These are phyloP conservation scores for Entomobrya multifasciata DNA, from an alignment of 2,888 invertebrate genomes.

Conservation along the genomic window DNA sequence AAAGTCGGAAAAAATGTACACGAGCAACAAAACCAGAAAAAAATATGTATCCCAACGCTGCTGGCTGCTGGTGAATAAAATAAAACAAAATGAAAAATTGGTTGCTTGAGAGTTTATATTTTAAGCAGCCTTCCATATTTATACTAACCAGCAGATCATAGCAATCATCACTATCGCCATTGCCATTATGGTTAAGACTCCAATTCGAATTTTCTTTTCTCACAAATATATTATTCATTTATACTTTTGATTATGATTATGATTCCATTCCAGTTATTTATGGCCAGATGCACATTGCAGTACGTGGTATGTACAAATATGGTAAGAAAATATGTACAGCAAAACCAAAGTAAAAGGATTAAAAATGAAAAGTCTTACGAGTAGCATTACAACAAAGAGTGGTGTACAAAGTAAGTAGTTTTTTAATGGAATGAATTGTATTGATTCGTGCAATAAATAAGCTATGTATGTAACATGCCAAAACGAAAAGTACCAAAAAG, in stretches of 20 bases:
- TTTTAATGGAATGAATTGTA: constrained; percentile 33
- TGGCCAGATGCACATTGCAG: too few species aligned
- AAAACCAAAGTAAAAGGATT: background rate
- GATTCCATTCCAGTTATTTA: background rate
- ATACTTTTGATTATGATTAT: background rate
- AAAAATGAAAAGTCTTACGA: constrained; percentile 22
- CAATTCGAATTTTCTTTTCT: background rate
- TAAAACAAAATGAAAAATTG: background rate
- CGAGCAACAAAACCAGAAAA: too few species aligned
- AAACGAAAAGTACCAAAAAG: constrained; percentile 16
- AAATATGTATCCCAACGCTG: background rate
- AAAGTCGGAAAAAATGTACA: too few species aligned
- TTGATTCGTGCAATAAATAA: constrained; percentile 35
- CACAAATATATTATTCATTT: background rate
- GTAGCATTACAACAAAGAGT: background rate
- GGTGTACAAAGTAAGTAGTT: background rate
- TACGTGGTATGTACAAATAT: constrained; percentile 10
- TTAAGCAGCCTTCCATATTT: background rate
- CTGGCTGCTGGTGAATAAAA: background rate
- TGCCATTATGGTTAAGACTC: background rate
- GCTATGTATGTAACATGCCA: constrained; percentile 14
- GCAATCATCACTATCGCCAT: too few species aligned
- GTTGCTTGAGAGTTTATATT: background rate
- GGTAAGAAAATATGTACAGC: constrained; percentile 12
- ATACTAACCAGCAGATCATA: too few species aligned